These are phyloP conservation scores for Aselliscus stoliczkanus DNA, from an alignment of 2,797 vertebrate species.

Conservation along the genomic window DNA sequence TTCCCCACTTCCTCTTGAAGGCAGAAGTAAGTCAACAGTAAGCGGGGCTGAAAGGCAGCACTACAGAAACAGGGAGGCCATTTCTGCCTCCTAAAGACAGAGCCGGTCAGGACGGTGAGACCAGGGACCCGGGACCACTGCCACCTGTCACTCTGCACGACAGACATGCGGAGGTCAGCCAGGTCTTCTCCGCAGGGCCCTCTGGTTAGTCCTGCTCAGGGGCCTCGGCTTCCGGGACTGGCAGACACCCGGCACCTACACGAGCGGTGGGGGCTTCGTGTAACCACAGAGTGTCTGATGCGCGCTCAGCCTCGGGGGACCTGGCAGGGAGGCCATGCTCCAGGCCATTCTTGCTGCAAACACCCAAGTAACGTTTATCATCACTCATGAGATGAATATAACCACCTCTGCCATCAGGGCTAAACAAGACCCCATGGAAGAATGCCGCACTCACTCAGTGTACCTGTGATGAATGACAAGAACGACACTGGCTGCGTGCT, in stretches of 20 bases:
- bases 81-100: background rate
- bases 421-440: background rate
- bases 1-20: background rate
- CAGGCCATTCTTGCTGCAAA: background rate
- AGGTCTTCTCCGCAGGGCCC: background rate
- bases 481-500: background rate
- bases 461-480: background rate
- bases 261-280: background rate
- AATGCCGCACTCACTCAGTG: background rate
- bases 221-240: background rate
- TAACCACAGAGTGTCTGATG: fast-evolving
- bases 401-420: background rate
- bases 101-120: no score
- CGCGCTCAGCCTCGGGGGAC: background rate
- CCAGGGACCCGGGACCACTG: no score
- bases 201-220: background rate
- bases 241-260: background rate
- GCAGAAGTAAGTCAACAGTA: background rate
- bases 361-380: background rate
- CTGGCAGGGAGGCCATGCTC: background rate
- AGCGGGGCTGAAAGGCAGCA: background rate
- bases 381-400: background rate
- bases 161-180: background rate
- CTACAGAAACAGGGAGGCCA: background rate
- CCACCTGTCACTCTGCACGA: background rate